phyloP scores from a whole-genome alignment of 1,140 invertebrate genomes.

The Homarus americanus region DNA sequence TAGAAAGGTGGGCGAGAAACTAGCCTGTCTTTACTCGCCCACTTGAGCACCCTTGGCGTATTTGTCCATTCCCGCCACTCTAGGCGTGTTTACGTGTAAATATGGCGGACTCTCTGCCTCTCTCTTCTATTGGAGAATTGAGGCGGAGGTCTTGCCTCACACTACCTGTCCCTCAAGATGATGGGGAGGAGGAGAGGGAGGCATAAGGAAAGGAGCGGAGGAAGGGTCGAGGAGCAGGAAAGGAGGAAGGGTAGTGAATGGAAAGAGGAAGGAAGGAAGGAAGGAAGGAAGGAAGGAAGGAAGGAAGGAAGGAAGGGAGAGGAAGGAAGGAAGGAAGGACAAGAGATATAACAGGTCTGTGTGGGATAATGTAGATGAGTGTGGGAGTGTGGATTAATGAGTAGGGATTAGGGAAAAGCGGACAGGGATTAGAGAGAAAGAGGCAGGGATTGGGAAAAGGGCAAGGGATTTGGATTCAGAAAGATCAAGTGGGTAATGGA shows the following conservation, averaged over 20 bases:
- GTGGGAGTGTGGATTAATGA: neutral
- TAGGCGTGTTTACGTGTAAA: conserved; percentile 48
- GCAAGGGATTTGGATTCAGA: too few species aligned
- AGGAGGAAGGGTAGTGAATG: neutral
- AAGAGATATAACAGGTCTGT: neutral
- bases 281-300: conserved; percentile 15
- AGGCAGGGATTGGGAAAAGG: neutral
- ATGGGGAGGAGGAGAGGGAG: neutral
- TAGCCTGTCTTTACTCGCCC: neutral
- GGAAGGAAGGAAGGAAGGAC: neutral
- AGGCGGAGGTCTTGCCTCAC: conserved; percentile 48
- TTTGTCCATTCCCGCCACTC: conserved; percentile 55
- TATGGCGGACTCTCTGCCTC: conserved; percentile 37
- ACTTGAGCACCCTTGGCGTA: conserved; percentile 35
- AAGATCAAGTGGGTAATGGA: too few species aligned
- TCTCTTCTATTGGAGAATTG: conserved; percentile 60
- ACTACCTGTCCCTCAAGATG: conserved; percentile 21
- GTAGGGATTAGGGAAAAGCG: neutral
- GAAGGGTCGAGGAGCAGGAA: neutral
- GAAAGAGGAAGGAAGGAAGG: neutral
- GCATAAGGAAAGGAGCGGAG: neutral
- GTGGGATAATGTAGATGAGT: neutral
- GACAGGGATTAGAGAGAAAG: neutral
- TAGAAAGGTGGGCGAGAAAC: neutral
- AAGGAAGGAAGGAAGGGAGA: neutral